Evolutionary conservation across 2,888 invertebrate species (phyloP), one percentile per base, ranked within the genome.

Genomic region (Erannis defoliaria): DNA sequence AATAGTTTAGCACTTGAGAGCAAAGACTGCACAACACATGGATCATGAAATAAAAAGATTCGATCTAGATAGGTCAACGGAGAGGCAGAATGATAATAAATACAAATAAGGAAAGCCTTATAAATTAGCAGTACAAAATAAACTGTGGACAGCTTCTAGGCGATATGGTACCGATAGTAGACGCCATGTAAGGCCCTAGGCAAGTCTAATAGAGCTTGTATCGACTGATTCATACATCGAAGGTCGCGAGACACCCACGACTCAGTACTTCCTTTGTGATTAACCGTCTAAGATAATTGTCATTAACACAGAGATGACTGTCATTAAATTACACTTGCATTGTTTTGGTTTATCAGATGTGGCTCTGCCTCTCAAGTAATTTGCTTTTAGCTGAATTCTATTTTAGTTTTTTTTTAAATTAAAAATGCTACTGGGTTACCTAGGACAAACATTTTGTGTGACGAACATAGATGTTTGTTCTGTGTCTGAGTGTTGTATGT

Each of bases 141-240:
- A 21, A 43, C 14, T 19, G 45, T 35, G 31, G 21, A 49, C 31
- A 51, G 50, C 60, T 55, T 45, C 58, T 55, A 16, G 40, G 40
- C 50, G 14, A 45, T 54, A 42, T 38, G 37, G 48, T 55, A 56
- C 54, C 43, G 57, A 62, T 54, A 60, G 54, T 31, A 43, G 55
- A 48, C 48, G 40, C 68, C 72, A 64, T 70, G 62, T 71, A 71
- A 53, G 68, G 70, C 51, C 50, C 38, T 63, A 62, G 31, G 49
- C 50, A 45, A n/a, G 51, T 40, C 42, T 48, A n/a, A 23, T 42
- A 40, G 50, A 49, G 43, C 49, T 43, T 49, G 54, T 53, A 69
- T 64, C 55, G 49, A 66, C 55, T 73, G 73, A 73, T 65, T 73
- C 73, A 73, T 57, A 19, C n/a, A 45, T 29, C 40, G 70, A 71